Evolutionary conservation across 1,140 invertebrate species (phyloP).

Genomic region (Microplitis demolitor): DNA sequence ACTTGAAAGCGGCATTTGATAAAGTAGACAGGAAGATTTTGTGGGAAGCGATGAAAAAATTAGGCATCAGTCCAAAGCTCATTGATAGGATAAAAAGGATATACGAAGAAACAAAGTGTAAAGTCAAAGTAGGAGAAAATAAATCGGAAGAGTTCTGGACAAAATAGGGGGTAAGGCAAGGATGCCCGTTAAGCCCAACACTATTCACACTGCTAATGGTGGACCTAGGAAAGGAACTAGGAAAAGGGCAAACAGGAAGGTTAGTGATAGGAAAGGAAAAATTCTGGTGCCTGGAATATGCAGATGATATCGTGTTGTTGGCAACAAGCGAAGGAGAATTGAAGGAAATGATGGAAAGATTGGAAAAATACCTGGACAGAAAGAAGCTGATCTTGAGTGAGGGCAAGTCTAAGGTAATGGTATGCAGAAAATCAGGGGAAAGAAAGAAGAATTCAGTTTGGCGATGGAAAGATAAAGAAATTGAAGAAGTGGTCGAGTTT

Average conservation of each 20-base stretch:
- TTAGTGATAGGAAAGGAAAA: slow-evolving; percentile 5
- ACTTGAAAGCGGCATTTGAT: slow-evolving; percentile 5
- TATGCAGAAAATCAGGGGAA: slow-evolving; percentile 17
- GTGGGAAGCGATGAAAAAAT: slow-evolving; percentile 11
- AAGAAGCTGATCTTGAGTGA: slow-evolving; percentile 13
- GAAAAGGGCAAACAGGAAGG: slow-evolving; percentile 10
- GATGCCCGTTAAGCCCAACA: slow-evolving; percentile 19
- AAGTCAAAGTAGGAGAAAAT: neutral
- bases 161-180: slow-evolving; percentile 12
- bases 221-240: slow-evolving; percentile 21
- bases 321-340: slow-evolving; percentile 5
- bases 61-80: slow-evolving; percentile 9
- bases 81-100: slow-evolving; percentile 22
- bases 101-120: slow-evolving; percentile 19
- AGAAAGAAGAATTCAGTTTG: neutral
- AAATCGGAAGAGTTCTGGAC: slow-evolving; percentile 6
- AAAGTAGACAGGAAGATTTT: neutral
- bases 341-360: slow-evolving; percentile 5
- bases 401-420: slow-evolving; percentile 19
- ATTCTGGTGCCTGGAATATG: slow-evolving; percentile 18
- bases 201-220: slow-evolving; percentile 21
- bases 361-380: slow-evolving; percentile 8
- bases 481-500: slow-evolving; percentile 23
- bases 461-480: slow-evolving; percentile 13
- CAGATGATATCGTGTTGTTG: slow-evolving; percentile 18